Evolutionary conservation across 1,140 invertebrate genomes (phyloP).

Genomic region (Anoplolepis gracilipes): DNA sequence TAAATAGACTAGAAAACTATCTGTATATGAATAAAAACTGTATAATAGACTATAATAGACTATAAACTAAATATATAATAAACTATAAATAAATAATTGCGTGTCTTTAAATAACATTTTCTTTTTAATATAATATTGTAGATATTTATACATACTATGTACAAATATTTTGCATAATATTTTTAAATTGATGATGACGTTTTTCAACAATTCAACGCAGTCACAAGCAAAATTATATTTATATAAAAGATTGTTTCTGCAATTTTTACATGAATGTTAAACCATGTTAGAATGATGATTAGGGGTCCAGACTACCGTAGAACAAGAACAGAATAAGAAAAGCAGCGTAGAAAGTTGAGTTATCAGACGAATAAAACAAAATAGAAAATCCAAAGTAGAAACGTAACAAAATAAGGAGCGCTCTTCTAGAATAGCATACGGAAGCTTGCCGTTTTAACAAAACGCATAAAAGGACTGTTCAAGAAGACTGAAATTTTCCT

Average conservation of each 20-base stretch:
- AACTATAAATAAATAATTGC: too few species aligned
- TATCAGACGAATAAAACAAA: conserved; percentile 47
- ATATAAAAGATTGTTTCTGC: conserved; percentile 41
- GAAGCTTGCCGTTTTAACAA: conserved; percentile 15
- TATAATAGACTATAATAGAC: too few species aligned
- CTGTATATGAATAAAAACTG: too few species aligned
- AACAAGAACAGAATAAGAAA: conserved; percentile 21
- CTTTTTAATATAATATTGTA: not conserved
- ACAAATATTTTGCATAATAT: not conserved
- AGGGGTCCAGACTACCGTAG: not conserved
- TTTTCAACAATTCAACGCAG: conserved; percentile 12
- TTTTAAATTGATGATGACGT: not conserved
- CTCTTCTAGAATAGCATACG: conserved; percentile 34
- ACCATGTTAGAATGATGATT: conserved; percentile 46
- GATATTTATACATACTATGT: not conserved
- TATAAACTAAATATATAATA: too few species aligned
- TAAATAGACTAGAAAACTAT: too few species aligned
- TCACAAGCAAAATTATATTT: conserved; percentile 26
- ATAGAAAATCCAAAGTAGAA: conserved; percentile 35
- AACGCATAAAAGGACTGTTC: conserved; percentile 12
- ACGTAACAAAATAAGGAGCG: conserved; percentile 41
- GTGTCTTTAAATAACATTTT: too few species aligned
- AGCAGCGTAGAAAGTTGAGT: conserved; percentile 14
- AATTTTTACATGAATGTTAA: conserved; percentile 42
- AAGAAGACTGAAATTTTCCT: not conserved